Evolutionary conservation across 2,888 invertebrate genomes (phyloP).

Genomic region (Acanthoscelides obtectus): DNA sequence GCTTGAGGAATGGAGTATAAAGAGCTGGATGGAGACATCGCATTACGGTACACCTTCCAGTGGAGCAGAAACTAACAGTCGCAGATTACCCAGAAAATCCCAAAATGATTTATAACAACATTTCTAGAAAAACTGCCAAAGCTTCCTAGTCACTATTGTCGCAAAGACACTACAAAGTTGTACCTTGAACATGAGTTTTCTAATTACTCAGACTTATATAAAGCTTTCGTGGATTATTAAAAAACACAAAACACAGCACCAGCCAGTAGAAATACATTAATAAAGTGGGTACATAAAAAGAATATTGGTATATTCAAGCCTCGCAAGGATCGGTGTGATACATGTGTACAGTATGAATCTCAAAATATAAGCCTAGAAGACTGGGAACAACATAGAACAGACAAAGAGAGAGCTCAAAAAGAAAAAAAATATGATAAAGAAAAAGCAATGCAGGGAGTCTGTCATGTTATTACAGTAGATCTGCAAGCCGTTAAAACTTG

Average conservation of each 20-base stretch:
- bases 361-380: conserved; percentile 24
- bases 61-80: no score
- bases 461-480: conserved; percentile 23
- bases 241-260: no score
- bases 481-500: conserved; percentile 26
- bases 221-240: no score
- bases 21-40: no score
- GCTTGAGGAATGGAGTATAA: no score
- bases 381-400: conserved; percentile 17
- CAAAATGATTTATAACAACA: no score
- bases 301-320: conserved; percentile 25
- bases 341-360: conserved; percentile 22
- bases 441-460: conserved; percentile 13
- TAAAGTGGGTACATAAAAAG: conserved; percentile 14
- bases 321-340: conserved; percentile 27
- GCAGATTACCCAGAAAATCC: no score
- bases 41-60: no score
- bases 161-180: no score
- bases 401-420: conserved; percentile 13
- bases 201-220: no score
- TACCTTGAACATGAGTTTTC: background rate
- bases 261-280: conserved; percentile 1
- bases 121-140: no score
- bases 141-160: no score
- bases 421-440: conserved; percentile 27